phyloP scores from a whole-genome alignment of 2,888 invertebrate genomes.

The Sesia bembeciformis region DNA sequence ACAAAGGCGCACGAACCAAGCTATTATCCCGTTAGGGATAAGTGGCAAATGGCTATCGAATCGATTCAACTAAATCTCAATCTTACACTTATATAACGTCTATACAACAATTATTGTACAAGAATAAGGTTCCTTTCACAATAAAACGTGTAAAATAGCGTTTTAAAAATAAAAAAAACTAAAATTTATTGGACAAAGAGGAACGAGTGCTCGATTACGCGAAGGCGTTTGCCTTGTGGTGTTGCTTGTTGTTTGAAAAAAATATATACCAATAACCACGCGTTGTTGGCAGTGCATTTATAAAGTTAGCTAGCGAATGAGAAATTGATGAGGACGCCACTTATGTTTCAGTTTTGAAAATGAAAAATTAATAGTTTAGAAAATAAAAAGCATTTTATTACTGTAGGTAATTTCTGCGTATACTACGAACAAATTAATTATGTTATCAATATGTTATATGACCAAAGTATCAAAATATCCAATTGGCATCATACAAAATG shows the following conservation, averaged over 20 bases:
- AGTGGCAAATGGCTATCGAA: slow-evolving; percentile 43
- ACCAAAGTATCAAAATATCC: no score
- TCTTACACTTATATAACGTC: slow-evolving; percentile 34
- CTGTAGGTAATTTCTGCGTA: no score
- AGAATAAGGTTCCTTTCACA: slow-evolving; percentile 43
- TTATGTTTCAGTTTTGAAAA: no score
- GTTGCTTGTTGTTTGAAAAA: background rate
- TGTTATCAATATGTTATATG: no score
- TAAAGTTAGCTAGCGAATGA: no score
- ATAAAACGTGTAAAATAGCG: slow-evolving; percentile 32
- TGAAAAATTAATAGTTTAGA: no score
- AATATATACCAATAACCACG: no score
- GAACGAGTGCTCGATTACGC: slow-evolving; percentile 55
- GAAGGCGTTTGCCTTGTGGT: slow-evolving; percentile 14
- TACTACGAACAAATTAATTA: no score
- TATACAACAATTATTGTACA: slow-evolving; percentile 28
- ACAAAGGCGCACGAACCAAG: slow-evolving; percentile 67
- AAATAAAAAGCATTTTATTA: no score
- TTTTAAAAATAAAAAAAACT: slow-evolving; percentile 57
- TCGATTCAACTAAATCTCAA: slow-evolving; percentile 27
- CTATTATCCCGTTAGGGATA: slow-evolving; percentile 73
- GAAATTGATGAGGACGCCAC: no score
- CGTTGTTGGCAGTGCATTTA: no score
- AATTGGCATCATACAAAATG: no score
- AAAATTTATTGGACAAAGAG: slow-evolving; percentile 61